Evolutionary conservation across 2,113 vertebrate species (phyloP).

Genomic region (Redunca redunca): DNA sequence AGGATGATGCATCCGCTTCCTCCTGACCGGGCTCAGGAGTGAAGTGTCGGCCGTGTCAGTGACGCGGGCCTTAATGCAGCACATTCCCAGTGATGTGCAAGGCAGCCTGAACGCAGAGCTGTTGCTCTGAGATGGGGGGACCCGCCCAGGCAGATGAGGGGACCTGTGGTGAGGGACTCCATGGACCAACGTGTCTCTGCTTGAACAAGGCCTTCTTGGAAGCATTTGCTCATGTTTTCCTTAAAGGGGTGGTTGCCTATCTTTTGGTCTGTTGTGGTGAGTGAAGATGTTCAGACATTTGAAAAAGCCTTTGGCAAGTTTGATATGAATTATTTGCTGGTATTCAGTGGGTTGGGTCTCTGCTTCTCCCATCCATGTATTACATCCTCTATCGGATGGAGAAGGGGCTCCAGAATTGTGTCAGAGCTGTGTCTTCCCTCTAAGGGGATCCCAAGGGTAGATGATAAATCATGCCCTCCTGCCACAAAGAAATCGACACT

Average conservation of each 20-base stretch:
- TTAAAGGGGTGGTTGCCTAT: fast-evolving
- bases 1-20: fast-evolving
- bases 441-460: constrained; percentile 41
- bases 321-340: background rate
- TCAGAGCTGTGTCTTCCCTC: constrained; percentile 31
- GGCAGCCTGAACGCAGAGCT: fast-evolving
- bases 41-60: fast-evolving
- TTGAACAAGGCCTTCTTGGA: no score
- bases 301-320: background rate
- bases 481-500: constrained; percentile 41
- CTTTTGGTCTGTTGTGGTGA: background rate
- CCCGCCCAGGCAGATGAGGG: fast-evolving
- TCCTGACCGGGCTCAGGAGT: background rate
- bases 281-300: no score
- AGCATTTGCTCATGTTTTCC: background rate
- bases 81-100: fast-evolving
- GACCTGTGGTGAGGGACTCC: fast-evolving
- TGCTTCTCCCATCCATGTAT: background rate
- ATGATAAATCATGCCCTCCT: constrained; percentile 45
- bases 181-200: fast-evolving
- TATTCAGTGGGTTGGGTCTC: background rate
- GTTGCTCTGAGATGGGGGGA: background rate
- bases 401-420: constrained; percentile 16
- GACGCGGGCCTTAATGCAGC: fast-evolving
- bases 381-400: background rate